Evolutionary conservation across 1,140 invertebrate species (phyloP).

Genomic region (Arion vulgaris): DNA sequence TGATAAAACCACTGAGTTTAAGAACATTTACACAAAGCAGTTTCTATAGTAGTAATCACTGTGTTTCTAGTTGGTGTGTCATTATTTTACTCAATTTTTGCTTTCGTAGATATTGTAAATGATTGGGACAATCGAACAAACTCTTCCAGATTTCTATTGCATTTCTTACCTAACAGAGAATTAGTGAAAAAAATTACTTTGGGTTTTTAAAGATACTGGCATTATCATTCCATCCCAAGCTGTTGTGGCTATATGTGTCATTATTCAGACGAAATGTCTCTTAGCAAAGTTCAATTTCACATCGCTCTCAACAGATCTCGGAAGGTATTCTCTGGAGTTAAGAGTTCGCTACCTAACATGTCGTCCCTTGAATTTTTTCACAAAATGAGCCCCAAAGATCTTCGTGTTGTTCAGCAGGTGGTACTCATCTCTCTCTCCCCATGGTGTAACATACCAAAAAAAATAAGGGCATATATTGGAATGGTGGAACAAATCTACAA

Average conservation of each 20-base stretch:
- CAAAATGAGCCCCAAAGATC: slow-evolving; percentile 3
- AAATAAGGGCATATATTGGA: not conserved
- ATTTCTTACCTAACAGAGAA: not conserved
- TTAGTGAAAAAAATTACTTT: not conserved
- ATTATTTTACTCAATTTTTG: not conserved
- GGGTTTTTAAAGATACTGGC: not conserved
- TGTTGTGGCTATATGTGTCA: not conserved
- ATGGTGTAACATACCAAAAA: not conserved
- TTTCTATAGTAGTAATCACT: not conserved
- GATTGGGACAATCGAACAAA: not conserved
- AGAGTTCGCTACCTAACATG: not conserved
- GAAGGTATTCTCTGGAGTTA: not conserved
- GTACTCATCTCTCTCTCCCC: slow-evolving; percentile 5
- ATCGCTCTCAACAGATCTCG: not conserved
- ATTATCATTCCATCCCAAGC: not conserved
- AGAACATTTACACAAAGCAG: not conserved
- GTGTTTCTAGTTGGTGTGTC: not conserved
- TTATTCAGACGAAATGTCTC: not conserved
- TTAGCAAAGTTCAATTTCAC: not conserved
- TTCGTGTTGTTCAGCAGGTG: not conserved
- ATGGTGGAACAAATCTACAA: not conserved
- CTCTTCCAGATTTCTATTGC: not conserved
- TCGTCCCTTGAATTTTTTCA: no score
- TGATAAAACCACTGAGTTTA: not conserved
- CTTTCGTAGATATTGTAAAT: not conserved